Conservation (phyloP, 2,888 invertebrate genomes). For the Agrotis exclamationis region DNA sequence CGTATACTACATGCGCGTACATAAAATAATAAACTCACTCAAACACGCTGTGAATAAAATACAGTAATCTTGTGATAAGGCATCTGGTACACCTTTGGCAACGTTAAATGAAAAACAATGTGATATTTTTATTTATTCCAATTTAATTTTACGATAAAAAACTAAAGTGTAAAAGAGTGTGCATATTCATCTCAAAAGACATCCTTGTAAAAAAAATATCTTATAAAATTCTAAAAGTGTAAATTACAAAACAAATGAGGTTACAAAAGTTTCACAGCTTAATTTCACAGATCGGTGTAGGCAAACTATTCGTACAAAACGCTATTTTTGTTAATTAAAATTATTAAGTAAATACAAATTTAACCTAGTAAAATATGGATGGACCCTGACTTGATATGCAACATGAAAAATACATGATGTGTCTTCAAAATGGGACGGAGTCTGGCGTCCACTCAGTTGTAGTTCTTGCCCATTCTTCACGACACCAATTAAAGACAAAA, state of each 20-base stretch:
- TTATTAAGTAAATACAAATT: not conserved
- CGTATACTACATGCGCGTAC: too few relatives aligned
- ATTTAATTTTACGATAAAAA: not conserved
- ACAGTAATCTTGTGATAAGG: too few relatives aligned
- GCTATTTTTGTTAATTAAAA: not conserved
- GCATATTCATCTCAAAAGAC: constrained; percentile 23
- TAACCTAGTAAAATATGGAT: not conserved
- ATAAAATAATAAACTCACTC: too few relatives aligned
- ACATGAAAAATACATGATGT: not conserved
- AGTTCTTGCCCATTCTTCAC: constrained; percentile 7
- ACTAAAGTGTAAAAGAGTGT: not conserved
- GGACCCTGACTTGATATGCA: constrained; percentile 13
- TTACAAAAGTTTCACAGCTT: not conserved
- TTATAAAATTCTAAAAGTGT: constrained; percentile 12
- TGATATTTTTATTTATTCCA: not conserved
- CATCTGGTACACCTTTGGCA: not conserved
- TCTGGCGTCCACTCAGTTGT: not conserved
- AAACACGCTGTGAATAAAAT: too few relatives aligned
- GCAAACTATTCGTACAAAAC: not conserved
- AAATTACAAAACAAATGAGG: too few relatives aligned
- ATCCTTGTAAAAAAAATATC: not conserved
- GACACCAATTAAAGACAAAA: not conserved
- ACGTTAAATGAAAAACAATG: constrained; percentile 4
- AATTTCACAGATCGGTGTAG: not conserved
- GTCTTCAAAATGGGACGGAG: not conserved